These are phyloP conservation scores for Pempheris klunzingeri DNA, from an alignment of 2,797 vertebrate genomes.

Conservation along the genomic window DNA sequence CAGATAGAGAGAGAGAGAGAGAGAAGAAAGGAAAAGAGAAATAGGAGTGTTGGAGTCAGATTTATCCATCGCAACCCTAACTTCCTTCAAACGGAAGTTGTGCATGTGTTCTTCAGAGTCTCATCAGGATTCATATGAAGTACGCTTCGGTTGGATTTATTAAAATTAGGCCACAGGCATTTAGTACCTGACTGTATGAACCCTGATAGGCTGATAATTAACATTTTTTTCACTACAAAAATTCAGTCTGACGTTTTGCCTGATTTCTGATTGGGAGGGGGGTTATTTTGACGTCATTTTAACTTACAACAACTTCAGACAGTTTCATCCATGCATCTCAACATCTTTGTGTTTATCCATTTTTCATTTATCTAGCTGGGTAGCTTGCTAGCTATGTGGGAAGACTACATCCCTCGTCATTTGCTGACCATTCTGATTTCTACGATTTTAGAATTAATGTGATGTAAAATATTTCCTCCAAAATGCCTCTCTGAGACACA, in stretches of 20 bases:
- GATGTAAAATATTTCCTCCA: background rate
- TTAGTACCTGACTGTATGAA: background rate
- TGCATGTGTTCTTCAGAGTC: background rate
- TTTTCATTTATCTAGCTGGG: background rate
- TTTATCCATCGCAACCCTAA: conserved; percentile 24
- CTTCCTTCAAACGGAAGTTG: conserved; percentile 22
- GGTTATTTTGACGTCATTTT: background rate
- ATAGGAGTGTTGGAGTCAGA: conserved; percentile 23
- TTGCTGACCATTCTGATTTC: background rate
- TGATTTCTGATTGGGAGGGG: background rate
- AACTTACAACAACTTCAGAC: too few relatives aligned
- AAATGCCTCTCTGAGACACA: background rate
- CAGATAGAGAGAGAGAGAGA: conserved; percentile 18
- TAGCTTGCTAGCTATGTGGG: background rate
- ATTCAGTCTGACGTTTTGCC: background rate
- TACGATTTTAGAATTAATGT: too few relatives aligned
- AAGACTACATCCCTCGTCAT: background rate
- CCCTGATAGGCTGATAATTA: too few relatives aligned
- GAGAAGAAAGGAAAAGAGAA: conserved; percentile 13
- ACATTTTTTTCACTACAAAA: too few relatives aligned
- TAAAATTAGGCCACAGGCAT: background rate
- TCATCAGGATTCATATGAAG: conserved; percentile 9
- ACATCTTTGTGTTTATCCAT: background rate
- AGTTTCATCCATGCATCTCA: background rate
- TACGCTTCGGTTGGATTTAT: background rate